phyloP scores from a whole-genome alignment of 2,888 invertebrate species.

The Tyria jacobaeae region DNA sequence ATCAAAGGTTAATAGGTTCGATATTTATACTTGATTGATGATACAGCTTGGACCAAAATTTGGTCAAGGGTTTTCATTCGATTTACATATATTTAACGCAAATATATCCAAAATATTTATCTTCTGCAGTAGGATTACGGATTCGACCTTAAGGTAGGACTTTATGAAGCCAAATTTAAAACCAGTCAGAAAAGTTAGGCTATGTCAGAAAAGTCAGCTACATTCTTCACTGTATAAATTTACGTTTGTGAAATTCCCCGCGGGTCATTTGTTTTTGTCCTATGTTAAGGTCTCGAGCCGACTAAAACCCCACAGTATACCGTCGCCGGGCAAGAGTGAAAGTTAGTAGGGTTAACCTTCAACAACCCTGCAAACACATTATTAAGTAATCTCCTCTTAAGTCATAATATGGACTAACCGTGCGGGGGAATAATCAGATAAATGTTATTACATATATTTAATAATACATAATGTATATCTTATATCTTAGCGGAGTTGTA shows the following conservation, averaged over 20 bases:
- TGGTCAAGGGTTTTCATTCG: constrained; percentile 19
- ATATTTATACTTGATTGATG: constrained; percentile 21
- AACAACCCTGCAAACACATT: no score
- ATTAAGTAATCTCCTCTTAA: no score
- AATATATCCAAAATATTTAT: constrained; percentile 5
- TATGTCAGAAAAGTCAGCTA: background rate
- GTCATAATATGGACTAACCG: no score
- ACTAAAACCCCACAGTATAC: no score
- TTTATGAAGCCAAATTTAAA: background rate
- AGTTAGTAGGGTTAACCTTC: no score
- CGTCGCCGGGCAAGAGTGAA: no score
- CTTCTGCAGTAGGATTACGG: background rate
- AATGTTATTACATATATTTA: no score
- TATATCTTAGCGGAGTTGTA: background rate
- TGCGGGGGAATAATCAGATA: no score
- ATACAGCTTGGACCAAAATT: constrained; percentile 11
- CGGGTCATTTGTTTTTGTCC: no score
- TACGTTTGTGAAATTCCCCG: no score
- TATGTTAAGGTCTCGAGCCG: no score
- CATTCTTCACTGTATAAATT: background rate
- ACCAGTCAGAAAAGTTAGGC: background rate
- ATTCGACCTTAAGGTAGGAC: background rate
- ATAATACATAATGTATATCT: no score
- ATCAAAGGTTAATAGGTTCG: constrained; percentile 16
- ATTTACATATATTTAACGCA: constrained; percentile 11